A percentile compares a stretch with the other conserved stretches of the same genome.
Conservation (phyloP, 2,797 vertebrate species). For the Avahi laniger region DNA sequence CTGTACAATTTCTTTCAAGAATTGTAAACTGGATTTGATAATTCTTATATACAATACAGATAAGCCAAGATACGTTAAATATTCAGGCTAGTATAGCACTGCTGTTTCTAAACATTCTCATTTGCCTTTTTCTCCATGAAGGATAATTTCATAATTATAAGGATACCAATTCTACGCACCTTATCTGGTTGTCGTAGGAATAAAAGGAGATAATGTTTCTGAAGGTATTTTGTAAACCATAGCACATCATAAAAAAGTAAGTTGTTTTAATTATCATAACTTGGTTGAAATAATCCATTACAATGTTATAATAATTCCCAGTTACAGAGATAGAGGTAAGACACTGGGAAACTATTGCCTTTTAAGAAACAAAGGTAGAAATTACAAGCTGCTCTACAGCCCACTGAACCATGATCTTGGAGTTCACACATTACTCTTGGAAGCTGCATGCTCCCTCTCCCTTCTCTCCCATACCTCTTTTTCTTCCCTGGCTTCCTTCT, state of each 20-base stretch:
- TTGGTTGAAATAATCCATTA: constrained; percentile 7
- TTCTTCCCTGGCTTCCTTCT: background rate
- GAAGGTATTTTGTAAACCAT: constrained; percentile 3
- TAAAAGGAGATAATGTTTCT: constrained; percentile 21
- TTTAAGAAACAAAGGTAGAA: constrained; percentile 28
- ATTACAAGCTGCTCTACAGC: constrained; percentile 18
- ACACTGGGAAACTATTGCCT: background rate
- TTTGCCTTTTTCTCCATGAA: background rate
- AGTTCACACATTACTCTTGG: constrained; percentile 24
- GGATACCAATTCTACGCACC: background rate
- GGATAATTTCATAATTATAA: background rate
- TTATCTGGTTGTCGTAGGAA: background rate
- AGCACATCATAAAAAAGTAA: background rate
- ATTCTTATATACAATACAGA: background rate
- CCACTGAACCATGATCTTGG: constrained; percentile 21
- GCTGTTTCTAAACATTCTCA: background rate
- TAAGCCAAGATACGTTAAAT: background rate
- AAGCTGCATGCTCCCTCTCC: background rate
- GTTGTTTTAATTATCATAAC: constrained; percentile 37
- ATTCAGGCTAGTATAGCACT: background rate
- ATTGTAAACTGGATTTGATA: background rate
- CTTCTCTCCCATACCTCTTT: background rate
- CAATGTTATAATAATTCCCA: background rate
- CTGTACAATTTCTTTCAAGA: background rate
- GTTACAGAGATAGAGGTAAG: background rate